Evolutionary conservation across 2,797 vertebrate species (phyloP), one percentile per base, ranked within the genome.

Genomic region (Falco berigora): DNA sequence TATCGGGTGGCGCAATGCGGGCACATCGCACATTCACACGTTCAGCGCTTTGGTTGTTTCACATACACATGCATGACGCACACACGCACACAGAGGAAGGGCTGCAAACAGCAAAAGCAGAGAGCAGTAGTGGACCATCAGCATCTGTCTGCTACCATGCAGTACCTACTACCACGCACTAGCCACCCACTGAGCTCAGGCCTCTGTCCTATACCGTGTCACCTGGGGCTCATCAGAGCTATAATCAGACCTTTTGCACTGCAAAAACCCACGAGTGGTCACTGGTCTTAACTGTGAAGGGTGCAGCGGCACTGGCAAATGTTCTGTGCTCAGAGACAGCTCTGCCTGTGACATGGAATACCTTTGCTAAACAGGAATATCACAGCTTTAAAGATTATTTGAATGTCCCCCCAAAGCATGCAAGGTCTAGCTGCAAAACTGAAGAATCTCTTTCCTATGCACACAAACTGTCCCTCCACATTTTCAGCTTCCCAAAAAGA

Each of bases 11-110:
- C 1, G 8, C 44, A 7, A 7, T 0, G 22, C 4, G 1, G 14
- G 50, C 8, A 6, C 32, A 19, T 5, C 64, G 9, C 1, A 1
- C 6, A 0, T 42, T 15, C 63, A 30, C 32, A 11, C 3, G 0
- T 6, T 24, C 50, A 3, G 30, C 4, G 1, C 27, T 30, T 36
- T 18, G 18, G 32, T 9, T 21, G 15, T 24, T 52, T 56, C 92
- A 32, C 28, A 10, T 10, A 10, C 2, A 0, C 3, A 3, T 28
- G 46, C 32, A 14, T 4, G 7, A 50, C 5, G 22, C 30, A 22
- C 0, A 0, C 19, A 5, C 3, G 2, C 59, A 18, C 18, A 10
- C 20, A 12, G 38, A 52, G 52, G 27, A 53, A 75, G 63, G 32
- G n/a, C 42, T 14, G 24, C 47, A 21, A 49, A 63, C 0, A 55